These are phyloP conservation scores for Plestiodon gilberti DNA, from an alignment of 2,113 vertebrate species.

Conservation along the genomic window DNA sequence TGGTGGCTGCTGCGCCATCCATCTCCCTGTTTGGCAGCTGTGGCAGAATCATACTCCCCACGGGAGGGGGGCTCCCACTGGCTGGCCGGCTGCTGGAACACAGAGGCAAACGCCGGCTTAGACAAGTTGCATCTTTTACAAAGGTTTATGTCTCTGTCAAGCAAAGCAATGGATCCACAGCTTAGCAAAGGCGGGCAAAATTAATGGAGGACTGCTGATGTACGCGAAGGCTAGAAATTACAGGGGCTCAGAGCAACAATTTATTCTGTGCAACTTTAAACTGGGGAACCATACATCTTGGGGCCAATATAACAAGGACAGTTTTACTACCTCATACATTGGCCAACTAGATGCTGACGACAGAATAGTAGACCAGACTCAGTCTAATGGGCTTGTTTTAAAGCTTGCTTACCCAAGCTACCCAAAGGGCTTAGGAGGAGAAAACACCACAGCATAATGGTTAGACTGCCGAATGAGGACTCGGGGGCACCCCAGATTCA, in stretches of 20 bases:
- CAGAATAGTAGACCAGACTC: background rate
- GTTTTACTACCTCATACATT: background rate
- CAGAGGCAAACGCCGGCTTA: background rate
- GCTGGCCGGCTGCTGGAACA: slow-evolving; percentile 23
- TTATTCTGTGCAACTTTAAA: rapidly evolving
- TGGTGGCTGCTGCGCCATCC: slow-evolving; percentile 28
- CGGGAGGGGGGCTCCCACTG: background rate
- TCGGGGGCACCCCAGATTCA: too few species aligned
- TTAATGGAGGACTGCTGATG: background rate
- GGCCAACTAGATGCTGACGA: background rate
- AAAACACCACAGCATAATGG: background rate
- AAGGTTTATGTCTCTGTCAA: background rate
- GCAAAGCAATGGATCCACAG: background rate
- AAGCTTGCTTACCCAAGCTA: background rate
- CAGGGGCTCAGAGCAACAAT: rapidly evolving
- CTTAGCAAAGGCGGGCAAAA: background rate
- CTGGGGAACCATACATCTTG: background rate
- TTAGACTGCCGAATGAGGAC: too few species aligned
- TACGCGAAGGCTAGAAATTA: too few species aligned
- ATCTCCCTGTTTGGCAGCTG: background rate
- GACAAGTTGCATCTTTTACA: background rate
- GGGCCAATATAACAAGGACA: background rate
- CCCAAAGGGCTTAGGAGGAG: background rate
- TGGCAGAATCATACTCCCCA: background rate
- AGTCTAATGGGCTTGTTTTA: too few species aligned